Evolutionary conservation across 1,140 invertebrate species (phyloP), one percentile per base, ranked within the genome.

Genomic region (Drosophila chauvacae): DNA sequence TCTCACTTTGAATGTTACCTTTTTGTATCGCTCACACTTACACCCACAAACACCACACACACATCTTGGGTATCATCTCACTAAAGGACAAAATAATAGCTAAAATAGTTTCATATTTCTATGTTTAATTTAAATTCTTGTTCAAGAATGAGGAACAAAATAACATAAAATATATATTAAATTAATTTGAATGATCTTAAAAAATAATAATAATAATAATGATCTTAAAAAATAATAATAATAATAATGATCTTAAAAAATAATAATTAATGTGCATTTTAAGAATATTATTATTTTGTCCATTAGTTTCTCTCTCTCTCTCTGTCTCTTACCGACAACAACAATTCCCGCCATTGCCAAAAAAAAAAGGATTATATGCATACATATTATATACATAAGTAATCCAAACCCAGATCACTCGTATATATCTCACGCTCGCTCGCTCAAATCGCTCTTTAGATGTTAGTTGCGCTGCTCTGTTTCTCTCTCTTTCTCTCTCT

Each of bases 401-500:
- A 62, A 48, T 39, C 18, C 23, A 13, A 28, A 35, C 33, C 48
- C 56, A 72, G 71, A 26, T 76, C 37, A 76, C 48, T 80, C 13
- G 57, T 58, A 48, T 18, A 48, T n/a, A 28, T 53, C 42, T 58
- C 61, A 65, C 48, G 45, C 79, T 53, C 68, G 73, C 73, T 66
- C 59, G 55, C 68, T 79, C 51, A 66, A 56, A 62, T 55, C 45
- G 68, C 56, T 73, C 47, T 55, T 53, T 81, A 77, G 63, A 66
- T 85, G 78, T 53, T 85, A 74, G 68, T 70, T 85, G 47, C 72
- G 59, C 81, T 80, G 76, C 53, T 72, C 58, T 68, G 26, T 68
- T 11, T 42, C n/a, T 41, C 18, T 51, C 23, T 51, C 23, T 4
- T 13, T 4, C 28, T 5, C 28, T 42, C 20, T 39, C 23, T 51